A percentile compares a stretch with the other conserved stretches of the same genome.
These are phyloP conservation scores for Chascanopsetta lugubris DNA, from an alignment of 2,113 vertebrate genomes.

Conservation along the genomic window DNA sequence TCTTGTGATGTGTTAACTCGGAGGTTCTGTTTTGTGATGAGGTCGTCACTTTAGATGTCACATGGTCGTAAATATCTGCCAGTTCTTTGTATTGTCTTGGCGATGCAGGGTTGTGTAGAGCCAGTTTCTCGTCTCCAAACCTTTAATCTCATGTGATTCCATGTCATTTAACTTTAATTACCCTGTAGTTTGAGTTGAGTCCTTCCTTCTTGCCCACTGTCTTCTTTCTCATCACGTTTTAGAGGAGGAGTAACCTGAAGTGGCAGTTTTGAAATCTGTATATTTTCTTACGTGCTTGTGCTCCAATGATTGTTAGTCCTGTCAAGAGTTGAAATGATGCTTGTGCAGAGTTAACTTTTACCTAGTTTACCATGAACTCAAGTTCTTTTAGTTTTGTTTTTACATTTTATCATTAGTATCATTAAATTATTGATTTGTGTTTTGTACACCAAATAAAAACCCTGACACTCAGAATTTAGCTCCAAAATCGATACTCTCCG, in stretches of 20 bases:
- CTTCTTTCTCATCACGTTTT: constrained; percentile 10
- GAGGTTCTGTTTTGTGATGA: neutral
- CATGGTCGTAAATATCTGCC: neutral
- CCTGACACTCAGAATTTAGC: too few relatives aligned
- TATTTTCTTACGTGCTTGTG: too few relatives aligned
- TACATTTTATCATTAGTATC: neutral
- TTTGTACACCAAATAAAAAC: too few relatives aligned
- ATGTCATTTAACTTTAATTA: constrained; percentile 35
- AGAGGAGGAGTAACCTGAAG: neutral
- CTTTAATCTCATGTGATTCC: constrained; percentile 22
- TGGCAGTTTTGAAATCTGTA: neutral
- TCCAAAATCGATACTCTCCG: neutral
- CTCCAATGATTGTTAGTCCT: too few relatives aligned
- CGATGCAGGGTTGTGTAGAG: constrained; percentile 19
- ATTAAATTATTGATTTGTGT: too few relatives aligned
- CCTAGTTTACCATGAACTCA: neutral
- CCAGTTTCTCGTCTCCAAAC: neutral
- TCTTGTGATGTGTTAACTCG: constrained; percentile 8
- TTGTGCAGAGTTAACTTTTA: constrained; percentile 2
- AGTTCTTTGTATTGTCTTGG: neutral
- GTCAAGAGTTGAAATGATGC: too few relatives aligned
- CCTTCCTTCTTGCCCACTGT: constrained; percentile 2
- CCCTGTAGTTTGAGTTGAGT: neutral
- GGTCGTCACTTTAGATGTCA: neutral
- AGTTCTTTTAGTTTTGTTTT: neutral